Conservation (phyloP, 2,113 vertebrate species). For the Catharus fuscescens region DNA sequence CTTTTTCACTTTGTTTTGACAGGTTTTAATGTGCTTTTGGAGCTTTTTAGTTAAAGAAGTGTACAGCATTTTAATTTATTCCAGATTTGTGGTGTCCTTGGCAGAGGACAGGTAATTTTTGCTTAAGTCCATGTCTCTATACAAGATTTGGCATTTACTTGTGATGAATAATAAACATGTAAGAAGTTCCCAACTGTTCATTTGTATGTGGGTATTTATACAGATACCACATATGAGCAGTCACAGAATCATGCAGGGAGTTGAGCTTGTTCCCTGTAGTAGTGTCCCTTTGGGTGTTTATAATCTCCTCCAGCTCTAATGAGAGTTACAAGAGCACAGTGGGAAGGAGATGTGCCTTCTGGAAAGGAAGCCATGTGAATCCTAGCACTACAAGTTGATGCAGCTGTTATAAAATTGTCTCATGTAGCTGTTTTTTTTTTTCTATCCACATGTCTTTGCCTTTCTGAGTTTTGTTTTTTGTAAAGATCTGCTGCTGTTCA, state of each 20-base stretch:
- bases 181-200: neutral
- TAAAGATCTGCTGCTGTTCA: neutral
- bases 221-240: neutral
- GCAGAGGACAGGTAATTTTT: neutral
- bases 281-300: neutral
- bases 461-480: neutral
- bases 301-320: neutral
- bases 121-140: neutral
- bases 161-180: neutral
- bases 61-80: neutral
- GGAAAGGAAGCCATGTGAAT: constrained; percentile 18
- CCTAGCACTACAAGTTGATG: neutral
- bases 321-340: neutral
- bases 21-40: neutral
- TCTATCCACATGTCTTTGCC: neutral
- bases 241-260: neutral
- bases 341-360: constrained; percentile 4
- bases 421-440: neutral
- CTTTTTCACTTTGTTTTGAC: constrained; percentile 51
- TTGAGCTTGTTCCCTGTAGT: neutral
- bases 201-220: neutral
- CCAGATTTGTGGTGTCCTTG: neutral
- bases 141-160: neutral
- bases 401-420: neutral
- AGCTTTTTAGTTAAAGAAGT: neutral